A percentile compares a stretch with the other conserved stretches of the same genome.
phyloP scores from a whole-genome alignment of 1,140 invertebrate species.

The Cardiocondyla obscurior region DNA sequence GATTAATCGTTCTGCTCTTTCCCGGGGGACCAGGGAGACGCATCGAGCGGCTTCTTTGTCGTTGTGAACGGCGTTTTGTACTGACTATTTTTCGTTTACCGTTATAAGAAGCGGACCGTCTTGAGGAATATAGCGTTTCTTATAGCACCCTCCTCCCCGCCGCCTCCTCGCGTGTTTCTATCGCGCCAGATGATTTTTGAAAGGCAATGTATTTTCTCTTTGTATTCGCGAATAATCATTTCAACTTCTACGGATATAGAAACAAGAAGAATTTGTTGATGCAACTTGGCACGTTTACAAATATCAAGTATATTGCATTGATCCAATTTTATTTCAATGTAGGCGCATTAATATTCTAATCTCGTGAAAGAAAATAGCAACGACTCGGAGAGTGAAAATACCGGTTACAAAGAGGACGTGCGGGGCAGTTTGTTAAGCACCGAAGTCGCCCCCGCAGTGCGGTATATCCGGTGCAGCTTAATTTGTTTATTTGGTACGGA shows the following conservation, averaged over 20 bases:
- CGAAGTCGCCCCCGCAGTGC: slow-evolving; percentile 65
- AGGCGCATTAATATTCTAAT: background rate
- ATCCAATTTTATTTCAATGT: background rate
- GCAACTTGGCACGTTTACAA: background rate
- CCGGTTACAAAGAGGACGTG: slow-evolving; percentile 60
- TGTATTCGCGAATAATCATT: background rate
- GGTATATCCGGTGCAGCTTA: slow-evolving; percentile 72
- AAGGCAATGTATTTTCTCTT: background rate
- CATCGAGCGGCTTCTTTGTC: slow-evolving; percentile 82
- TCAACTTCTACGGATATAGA: background rate
- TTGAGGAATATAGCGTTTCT: slow-evolving; percentile 35
- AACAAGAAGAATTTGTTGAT: background rate
- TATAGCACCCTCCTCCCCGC: slow-evolving; percentile 7
- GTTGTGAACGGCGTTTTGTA: slow-evolving; percentile 77
- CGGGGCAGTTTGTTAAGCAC: slow-evolving; percentile 65
- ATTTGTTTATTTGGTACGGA: slow-evolving; percentile 77
- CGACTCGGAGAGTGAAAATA: slow-evolving; percentile 49
- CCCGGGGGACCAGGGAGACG: slow-evolving; percentile 78
- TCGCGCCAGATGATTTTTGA: slow-evolving; percentile 9
- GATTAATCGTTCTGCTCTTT: slow-evolving; percentile 83
- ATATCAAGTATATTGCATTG: background rate
- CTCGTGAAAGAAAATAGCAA: background rate
- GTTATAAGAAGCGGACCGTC: slow-evolving; percentile 66
- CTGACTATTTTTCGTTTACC: slow-evolving; percentile 77
- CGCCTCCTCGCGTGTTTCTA: background rate